Conservation (phyloP, 2,888 invertebrate genomes). For the Dynastes tityus region DNA sequence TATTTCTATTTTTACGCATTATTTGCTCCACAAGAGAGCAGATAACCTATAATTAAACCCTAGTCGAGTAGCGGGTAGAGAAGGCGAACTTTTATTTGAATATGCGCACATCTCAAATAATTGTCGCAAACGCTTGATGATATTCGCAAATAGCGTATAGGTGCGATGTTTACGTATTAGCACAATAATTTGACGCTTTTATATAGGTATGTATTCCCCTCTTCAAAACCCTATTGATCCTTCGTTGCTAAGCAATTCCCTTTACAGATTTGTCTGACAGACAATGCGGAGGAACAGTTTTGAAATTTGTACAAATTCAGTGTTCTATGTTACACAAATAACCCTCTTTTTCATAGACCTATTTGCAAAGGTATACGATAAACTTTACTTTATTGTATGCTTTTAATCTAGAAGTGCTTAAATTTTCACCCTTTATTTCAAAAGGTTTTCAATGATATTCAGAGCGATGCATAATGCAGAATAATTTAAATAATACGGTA, state of each 20-base stretch:
- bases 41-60: conserved; percentile 43
- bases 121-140: not conserved
- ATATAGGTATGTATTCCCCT: not conserved
- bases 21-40: not conserved
- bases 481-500: too few species aligned
- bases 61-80: conserved; percentile 1
- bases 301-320: too few species aligned
- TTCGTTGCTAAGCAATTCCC: not conserved
- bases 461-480: too few species aligned
- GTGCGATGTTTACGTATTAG: not conserved
- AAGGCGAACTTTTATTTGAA: conserved; percentile 22
- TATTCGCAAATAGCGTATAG: not conserved
- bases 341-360: too few species aligned
- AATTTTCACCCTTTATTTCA: too few species aligned
- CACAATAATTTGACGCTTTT: not conserved
- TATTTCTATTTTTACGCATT: too few species aligned
- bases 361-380: too few species aligned
- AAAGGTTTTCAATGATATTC: too few species aligned
- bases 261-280: not conserved
- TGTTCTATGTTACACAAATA: too few species aligned
- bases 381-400: too few species aligned
- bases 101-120: conserved; percentile 18
- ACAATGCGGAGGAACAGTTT: too few species aligned
- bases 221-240: not conserved
- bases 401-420: too few species aligned